phyloP scores from a whole-genome alignment of 1,140 invertebrate genomes.

The Pinna nobilis region DNA sequence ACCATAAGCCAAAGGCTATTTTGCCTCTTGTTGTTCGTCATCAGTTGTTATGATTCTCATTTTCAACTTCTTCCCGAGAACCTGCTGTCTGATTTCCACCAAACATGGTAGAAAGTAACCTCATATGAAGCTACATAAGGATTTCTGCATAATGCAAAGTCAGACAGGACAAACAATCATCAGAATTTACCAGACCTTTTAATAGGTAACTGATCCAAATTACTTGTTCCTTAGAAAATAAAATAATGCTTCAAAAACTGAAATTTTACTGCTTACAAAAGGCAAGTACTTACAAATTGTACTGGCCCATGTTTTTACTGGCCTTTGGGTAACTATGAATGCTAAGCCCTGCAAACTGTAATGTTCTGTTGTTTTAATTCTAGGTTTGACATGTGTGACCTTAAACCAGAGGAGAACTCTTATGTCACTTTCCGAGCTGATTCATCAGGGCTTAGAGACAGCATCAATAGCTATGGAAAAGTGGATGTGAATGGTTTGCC shows the following conservation, averaged over 20 bases:
- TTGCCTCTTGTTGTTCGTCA: too few species aligned
- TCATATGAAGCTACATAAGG: too few species aligned
- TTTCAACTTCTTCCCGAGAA: too few species aligned
- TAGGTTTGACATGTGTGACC: conserved; percentile 56
- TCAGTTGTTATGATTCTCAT: too few species aligned
- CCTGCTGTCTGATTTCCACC: too few species aligned
- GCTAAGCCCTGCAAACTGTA: not conserved
- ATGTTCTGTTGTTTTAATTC: conserved; percentile 1
- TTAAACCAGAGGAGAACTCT: conserved; percentile 66
- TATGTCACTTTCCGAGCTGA: conserved; percentile 64
- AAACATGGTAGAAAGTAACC: too few species aligned
- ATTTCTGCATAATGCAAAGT: too few species aligned
- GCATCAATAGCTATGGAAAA: conserved; percentile 66
- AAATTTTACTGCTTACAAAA: not conserved
- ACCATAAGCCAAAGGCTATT: too few species aligned
- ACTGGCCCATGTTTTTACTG: not conserved
- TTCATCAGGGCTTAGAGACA: conserved; percentile 52
- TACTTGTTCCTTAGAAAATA: not conserved
- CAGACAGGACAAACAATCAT: too few species aligned
- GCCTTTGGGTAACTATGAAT: not conserved
- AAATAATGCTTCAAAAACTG: not conserved
- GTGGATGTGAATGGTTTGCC: conserved; percentile 59
- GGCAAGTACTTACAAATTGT: not conserved
- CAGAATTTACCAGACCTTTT: conserved; percentile 22
- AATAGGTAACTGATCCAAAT: not conserved